These are phyloP conservation scores for Malthinus flaveolus DNA, from an alignment of 2,888 invertebrate genomes.

Conservation along the genomic window DNA sequence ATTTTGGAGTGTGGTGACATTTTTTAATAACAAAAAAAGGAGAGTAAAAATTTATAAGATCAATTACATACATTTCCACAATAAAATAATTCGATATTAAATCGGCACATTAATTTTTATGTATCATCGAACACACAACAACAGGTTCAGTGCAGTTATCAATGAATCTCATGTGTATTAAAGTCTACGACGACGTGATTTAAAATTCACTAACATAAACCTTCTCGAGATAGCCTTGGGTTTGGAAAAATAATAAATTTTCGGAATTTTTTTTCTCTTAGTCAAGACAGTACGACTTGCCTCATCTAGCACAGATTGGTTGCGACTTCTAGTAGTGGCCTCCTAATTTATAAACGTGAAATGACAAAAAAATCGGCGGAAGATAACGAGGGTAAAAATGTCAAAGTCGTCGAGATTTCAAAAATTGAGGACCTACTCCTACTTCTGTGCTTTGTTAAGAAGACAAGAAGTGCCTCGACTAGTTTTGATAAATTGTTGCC, in stretches of 20 bases:
- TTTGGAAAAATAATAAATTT: conserved; percentile 2
- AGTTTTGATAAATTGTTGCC: too few relatives aligned
- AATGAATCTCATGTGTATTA: conserved; percentile 17
- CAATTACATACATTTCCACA: conserved; percentile 24
- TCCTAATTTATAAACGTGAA: too few relatives aligned
- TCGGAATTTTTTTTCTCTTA: not conserved
- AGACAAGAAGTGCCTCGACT: too few relatives aligned
- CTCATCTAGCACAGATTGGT: too few relatives aligned
- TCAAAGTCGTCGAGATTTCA: too few relatives aligned
- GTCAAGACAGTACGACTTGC: too few relatives aligned
- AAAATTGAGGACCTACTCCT: too few relatives aligned
- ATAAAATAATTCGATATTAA: conserved; percentile 24
- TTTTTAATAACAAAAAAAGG: not conserved
- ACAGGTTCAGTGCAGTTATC: conserved; percentile 17
- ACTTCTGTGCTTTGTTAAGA: too few relatives aligned
- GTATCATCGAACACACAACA: conserved; percentile 5
- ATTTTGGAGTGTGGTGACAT: too few relatives aligned
- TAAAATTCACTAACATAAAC: conserved; percentile 18
- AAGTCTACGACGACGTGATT: conserved; percentile 13
- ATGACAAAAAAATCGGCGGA: too few relatives aligned
- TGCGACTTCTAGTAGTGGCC: too few relatives aligned
- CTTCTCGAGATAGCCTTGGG: not conserved
- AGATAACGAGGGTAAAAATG: too few relatives aligned
- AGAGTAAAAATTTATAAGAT: conserved; percentile 14
- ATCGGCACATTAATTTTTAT: conserved; percentile 23